phyloP scores from a whole-genome alignment of 2,797 vertebrate species.

The Darevskia mixta region DNA sequence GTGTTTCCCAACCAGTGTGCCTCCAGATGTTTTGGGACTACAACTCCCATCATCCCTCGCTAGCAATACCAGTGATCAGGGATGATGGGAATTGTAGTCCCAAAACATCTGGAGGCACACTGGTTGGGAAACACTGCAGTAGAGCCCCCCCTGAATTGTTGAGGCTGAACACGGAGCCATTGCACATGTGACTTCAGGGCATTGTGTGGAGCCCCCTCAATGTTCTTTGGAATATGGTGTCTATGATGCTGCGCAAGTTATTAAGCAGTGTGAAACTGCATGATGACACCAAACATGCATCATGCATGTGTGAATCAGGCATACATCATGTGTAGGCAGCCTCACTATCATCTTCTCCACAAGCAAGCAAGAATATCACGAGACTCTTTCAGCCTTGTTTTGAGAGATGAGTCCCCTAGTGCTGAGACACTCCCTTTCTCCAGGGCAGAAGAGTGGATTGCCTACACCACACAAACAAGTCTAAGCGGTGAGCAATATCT shows the following conservation, averaged over 20 bases:
- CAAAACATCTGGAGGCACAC: too few species aligned
- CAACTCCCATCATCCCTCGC: too few species aligned
- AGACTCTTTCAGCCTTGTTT: conserved; percentile 19
- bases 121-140: too few species aligned
- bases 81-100: too few species aligned
- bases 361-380: not conserved
- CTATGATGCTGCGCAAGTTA: not conserved
- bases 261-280: not conserved
- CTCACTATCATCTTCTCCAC: not conserved
- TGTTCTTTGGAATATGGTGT: too few species aligned
- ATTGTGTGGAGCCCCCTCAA: too few species aligned
- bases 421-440: conserved; percentile 25
- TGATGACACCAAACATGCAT: not conserved
- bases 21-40: too few species aligned
- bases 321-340: not conserved
- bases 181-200: too few species aligned
- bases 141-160: too few species aligned
- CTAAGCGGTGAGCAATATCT: conserved; percentile 48
- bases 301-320: not conserved
- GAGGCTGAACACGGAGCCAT: too few species aligned
- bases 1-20: too few species aligned
- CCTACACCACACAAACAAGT: conserved; percentile 44
- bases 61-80: too few species aligned
- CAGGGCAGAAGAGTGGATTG: conserved; percentile 35
- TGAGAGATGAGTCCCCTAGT: conserved; percentile 2